Percentiles rank a stretch among this genome's conserved stretches.
Evolutionary conservation across 1,140 invertebrate genomes (phyloP).

Genomic region (Nasonia giraulti): DNA sequence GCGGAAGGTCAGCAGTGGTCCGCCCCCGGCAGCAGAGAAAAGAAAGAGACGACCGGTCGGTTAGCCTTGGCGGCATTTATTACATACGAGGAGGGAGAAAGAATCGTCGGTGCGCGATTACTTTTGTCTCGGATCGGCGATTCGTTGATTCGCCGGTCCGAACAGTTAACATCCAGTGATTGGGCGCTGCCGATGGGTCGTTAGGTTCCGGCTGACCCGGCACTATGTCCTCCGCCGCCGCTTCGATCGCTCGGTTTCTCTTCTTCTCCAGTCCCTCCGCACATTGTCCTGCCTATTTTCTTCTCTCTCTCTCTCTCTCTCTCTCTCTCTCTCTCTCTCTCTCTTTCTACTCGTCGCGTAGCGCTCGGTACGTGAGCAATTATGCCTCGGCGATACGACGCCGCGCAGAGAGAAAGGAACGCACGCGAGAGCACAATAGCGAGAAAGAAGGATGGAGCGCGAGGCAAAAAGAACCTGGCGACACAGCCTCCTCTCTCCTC

Average conservation of each 20-base stretch:
- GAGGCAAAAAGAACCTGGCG: constrained; percentile 13
- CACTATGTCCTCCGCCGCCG: constrained; percentile 55
- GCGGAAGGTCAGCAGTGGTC: constrained; percentile 16
- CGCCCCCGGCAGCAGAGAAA: not conserved
- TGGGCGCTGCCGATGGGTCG: constrained; percentile 61
- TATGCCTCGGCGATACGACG: constrained; percentile 54
- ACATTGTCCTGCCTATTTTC: constrained; percentile 11
- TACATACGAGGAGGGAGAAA: constrained; percentile 1
- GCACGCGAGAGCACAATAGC: constrained; percentile 51
- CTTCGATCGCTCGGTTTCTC: constrained; percentile 60
- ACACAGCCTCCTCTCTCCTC: constrained; percentile 1
- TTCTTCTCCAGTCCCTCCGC: not conserved
- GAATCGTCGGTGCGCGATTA: not conserved
- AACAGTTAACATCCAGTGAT: constrained; percentile 69
- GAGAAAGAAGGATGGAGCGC: constrained; percentile 10
- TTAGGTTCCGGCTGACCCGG: constrained; percentile 68
- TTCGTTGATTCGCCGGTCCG: constrained; percentile 56
- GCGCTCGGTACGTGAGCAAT: constrained; percentile 66
- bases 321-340: not conserved
- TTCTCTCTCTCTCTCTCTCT: not conserved
- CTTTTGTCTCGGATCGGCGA: constrained; percentile 54
- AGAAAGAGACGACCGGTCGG: not conserved
- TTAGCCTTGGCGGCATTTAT: constrained; percentile 1
- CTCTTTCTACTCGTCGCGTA: constrained; percentile 29
- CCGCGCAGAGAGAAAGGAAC: constrained; percentile 53